Evolutionary conservation across 2,113 vertebrate species (phyloP), one percentile per base, ranked within the genome.

Genomic region (Equus quagga): DNA sequence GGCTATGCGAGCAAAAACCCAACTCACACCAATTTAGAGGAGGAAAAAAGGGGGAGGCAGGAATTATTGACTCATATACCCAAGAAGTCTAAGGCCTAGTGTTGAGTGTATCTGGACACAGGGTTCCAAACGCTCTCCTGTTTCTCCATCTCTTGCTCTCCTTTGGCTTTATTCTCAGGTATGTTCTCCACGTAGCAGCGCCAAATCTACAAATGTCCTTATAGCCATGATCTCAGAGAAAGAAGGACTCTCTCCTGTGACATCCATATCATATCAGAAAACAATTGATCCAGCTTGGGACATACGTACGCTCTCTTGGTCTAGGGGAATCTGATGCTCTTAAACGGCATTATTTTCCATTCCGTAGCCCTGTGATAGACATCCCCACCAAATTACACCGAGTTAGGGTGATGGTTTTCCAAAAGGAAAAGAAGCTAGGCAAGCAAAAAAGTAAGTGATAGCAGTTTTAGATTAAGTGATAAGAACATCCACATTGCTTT

Each of bases 141-240:
- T 86, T n/a, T 83, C 19, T 92, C 31, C 56, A 79, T 90, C 10
- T 24, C 46, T 86, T 88, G 15, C 17, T 69, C 6, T 58, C 8
- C 31, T 6, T 69, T 96, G 73, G 33, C 49, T 69, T 94, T 95
- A 69, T 60, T 89, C 75, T 91, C 24, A 72, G 49, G 33, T 92
- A 11, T 90, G 31, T 56, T 94, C 36, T 78, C 21, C 88, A 28
- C 14, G 2, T 46, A 64, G 24, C n/a, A 85, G 2, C 89, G 83
- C 60, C 95, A 85, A 28, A 56, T 89, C 69, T 87, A 54, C 60
- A 89, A 15, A 89, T 46, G 69, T 69, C 23, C 23, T 36, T 89
- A 44, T n/a, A 89, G 36, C 26, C 64, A 44, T 91, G 26, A 73
- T 73, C 69, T 86, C 60, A 49, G 80, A 75, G 33, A 83, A 90